Base-by-base conservation (phyloP, 2,797 vertebrate genomes). In the Neomorphus geoffroyi region DNA sequence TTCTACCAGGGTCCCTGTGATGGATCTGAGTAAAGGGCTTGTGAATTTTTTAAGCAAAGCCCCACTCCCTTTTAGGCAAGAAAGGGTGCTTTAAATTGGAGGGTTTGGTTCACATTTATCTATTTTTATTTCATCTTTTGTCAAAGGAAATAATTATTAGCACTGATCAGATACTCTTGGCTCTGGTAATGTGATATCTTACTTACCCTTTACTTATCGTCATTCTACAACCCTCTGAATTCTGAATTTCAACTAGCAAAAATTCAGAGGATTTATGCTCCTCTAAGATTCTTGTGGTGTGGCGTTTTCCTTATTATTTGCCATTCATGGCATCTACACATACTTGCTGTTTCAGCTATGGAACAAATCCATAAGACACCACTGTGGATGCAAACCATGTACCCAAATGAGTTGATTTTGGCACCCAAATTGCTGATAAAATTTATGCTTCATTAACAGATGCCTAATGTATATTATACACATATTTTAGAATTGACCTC, bases 361-460 rank as follows among this genome's bases (percentile, higher is more conserved):
- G 65, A 96, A 72, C 51, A 89, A 92, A 89, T 85, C 80, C 66
- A 46, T 77, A 90, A 90, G 92, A 93, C 92, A 92, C 75, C 92
- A 84, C 46, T 73, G 60, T 80, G 93, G 88, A 94, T 85, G 56
- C 82, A 96, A 93, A 91, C 91, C 86, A 72, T 93, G 90, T 70
- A 96, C 74, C 71, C 86, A 90, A 92, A 94, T 79, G 66, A 93
- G 94, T 96, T 97, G 95, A 90, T 86, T 96, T 97, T 97, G 97
- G 96, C 95, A 96, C 70, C 33, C 57, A 61, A n/a, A 54, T 88
- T 91, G 66, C 82, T 91, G 88, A 90, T 93, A 80, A 97, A 97
- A 96, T 96, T 93, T 95, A 88, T 94, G 93, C 74, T 94, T 96
- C 92, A 91, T 96, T 97, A 97, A 96, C 92, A 96, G 90, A 96